A percentile compares a stretch with the other conserved stretches of the same genome.
Evolutionary conservation across 2,888 invertebrate genomes (phyloP).

Genomic region (Metellina segmentata): DNA sequence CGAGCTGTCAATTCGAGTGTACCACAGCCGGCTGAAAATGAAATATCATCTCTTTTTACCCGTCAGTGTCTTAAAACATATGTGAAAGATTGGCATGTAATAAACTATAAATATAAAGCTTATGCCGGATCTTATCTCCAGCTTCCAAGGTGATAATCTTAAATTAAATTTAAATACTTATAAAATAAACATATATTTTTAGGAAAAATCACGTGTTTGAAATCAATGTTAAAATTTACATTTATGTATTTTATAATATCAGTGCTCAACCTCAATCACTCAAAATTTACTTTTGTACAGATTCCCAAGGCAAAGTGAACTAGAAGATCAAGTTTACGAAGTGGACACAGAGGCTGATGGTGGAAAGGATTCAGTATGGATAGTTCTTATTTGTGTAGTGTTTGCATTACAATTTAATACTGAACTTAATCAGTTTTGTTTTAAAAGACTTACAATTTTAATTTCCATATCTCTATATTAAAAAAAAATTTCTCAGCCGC

Average conservation of each 20-base stretch:
- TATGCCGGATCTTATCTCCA: conserved; percentile 94
- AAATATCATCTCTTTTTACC: conserved; percentile 83
- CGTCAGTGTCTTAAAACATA: conserved; percentile 88
- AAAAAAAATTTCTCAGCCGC: too few species aligned
- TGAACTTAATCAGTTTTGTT: not conserved
- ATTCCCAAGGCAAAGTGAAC: conserved; percentile 83
- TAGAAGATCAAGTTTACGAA: conserved; percentile 93
- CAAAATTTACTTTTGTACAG: conserved; percentile 78
- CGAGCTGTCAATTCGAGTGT: conserved; percentile 88
- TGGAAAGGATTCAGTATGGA: conserved; percentile 85
- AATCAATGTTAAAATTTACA: not conserved
- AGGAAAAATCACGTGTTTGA: too few species aligned
- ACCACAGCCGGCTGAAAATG: conserved; percentile 79
- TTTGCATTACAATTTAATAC: not conserved
- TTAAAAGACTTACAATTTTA: not conserved
- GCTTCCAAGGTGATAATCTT: conserved; percentile 87
- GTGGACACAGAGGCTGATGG: conserved; percentile 92
- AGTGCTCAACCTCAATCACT: not conserved
- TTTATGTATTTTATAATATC: not conserved
- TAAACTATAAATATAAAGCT: conserved; percentile 93
- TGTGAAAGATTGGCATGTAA: conserved; percentile 92
- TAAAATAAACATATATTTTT: not conserved
- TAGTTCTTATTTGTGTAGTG: not conserved
- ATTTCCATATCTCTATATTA: not conserved
- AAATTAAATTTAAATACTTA: not conserved